Base-by-base conservation (phyloP, 1,140 invertebrate species). In the Melipona quadrifasciata region DNA sequence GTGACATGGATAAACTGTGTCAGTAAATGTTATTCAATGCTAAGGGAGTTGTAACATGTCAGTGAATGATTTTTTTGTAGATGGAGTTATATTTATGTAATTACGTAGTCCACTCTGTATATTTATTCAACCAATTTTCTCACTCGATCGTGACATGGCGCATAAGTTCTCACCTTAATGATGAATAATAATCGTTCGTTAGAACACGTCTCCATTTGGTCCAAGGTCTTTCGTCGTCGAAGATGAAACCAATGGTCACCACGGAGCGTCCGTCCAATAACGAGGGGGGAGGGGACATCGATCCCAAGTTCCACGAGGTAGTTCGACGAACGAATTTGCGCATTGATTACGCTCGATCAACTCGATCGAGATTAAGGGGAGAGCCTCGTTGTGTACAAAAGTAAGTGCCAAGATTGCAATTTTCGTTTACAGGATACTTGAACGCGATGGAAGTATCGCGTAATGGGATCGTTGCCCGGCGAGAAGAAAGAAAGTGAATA, bases 261-360 rank as follows among this genome's bases (percentile, higher is more conserved):
- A 47, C 65, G 57, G 17, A 73, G 34, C 55, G 71, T 77, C 39
- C 31, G 51, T 64, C 51, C 73, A 77, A 85, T 85, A 82, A 82
- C 31, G 31, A 12, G 73, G 39, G 39, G 5, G 6, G 5, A 39
- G 39, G 39, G 4, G 31, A 76, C 47, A 77, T 85, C 84, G 21
- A 21, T 53, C n/a, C 21, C 39, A 47, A 27, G 39, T 58, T 31
- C 58, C 27, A 51, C 24, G 17, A 58, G 47, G 16, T 58, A 27
- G 21, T 77, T 77, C 24, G 53, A 71, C 31, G 61, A 76, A 82
- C 84, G 79, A 82, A 82, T 72, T 77, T 39, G n/a, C n/a, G n/a
- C 53, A 61, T 73, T 81, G 84, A 82, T 85, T 51, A 74, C 70
- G 51, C 24, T 57, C 67, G 64, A 85, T 80, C 51, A 85, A 82